A percentile compares a stretch with the other conserved stretches of the same genome.
phyloP scores from a whole-genome alignment of 1,140 invertebrate species.

The Atta colombica region DNA sequence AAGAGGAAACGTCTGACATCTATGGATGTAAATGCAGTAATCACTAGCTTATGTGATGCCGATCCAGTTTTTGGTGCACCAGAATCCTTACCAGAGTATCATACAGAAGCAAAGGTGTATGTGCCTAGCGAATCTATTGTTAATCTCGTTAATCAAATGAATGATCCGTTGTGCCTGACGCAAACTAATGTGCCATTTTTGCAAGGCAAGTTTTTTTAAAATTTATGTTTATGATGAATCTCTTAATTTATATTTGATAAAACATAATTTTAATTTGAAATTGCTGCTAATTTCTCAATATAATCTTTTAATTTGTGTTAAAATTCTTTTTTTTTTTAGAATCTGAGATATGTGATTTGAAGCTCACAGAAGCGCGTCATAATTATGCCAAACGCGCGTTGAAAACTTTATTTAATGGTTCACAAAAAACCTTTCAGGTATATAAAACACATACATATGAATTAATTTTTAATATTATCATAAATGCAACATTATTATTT shows the following conservation, averaged over 20 bases:
- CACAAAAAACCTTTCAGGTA: conserved; percentile 86
- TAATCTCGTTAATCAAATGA: conserved; percentile 80
- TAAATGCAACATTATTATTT: background rate
- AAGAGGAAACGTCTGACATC: conserved; percentile 82
- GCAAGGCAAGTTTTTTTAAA: conserved; percentile 76
- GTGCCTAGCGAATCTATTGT: conserved; percentile 82
- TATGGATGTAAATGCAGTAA: conserved; percentile 83
- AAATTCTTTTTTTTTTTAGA: conserved; percentile 74
- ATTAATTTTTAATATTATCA: background rate
- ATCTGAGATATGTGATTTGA: conserved; percentile 82
- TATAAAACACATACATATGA: background rate
- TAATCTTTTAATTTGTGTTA: background rate
- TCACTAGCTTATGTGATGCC: conserved; percentile 83
- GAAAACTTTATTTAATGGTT: conserved; percentile 85
- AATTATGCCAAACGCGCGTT: conserved; percentile 84
- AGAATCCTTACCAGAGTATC: conserved; percentile 82
- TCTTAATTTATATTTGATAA: background rate
- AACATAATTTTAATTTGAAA: background rate
- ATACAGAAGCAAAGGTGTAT: conserved; percentile 84
- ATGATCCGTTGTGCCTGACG: conserved; percentile 79
- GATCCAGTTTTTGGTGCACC: conserved; percentile 84
- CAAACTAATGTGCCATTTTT: conserved; percentile 81
- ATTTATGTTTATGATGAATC: conserved; percentile 2
- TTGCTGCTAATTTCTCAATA: background rate
- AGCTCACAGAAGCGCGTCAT: conserved; percentile 81